phyloP scores from a whole-genome alignment of 2,113 vertebrate genomes.

The Nerophis ophidion region DNA sequence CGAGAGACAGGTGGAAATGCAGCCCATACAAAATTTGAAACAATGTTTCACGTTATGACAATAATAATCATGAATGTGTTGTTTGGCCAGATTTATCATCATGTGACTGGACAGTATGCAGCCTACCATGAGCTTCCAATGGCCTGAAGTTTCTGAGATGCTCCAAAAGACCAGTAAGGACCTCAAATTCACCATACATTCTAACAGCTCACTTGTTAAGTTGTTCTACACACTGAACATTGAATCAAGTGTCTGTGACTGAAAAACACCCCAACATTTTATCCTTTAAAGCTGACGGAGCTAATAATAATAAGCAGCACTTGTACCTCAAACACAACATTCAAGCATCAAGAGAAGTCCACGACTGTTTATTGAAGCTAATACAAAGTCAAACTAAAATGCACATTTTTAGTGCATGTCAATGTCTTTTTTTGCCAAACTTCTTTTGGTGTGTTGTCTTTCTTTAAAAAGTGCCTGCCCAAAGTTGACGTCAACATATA shows the following conservation, averaged over 20 bases:
- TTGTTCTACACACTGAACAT: neutral
- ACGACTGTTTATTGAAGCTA: too few species aligned
- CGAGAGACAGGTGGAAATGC: constrained; percentile 81
- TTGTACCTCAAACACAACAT: too few species aligned
- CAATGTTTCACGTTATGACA: neutral
- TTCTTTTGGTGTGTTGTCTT: too few species aligned
- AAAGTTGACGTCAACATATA: too few species aligned
- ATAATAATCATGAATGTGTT: too few species aligned
- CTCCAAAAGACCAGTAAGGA: constrained; percentile 14
- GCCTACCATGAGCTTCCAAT: constrained; percentile 85
- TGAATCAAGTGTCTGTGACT: neutral
- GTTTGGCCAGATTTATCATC: constrained; percentile 83
- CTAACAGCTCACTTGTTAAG: neutral
- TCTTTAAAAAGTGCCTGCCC: too few species aligned
- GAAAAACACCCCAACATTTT: neutral
- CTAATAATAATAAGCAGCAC: too few species aligned
- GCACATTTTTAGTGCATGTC: too few species aligned
- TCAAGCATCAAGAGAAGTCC: too few species aligned
- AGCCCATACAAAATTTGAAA: neutral
- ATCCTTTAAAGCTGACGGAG: neutral
- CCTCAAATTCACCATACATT: constrained; percentile 6
- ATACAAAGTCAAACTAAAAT: too few species aligned
- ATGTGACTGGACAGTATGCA: constrained; percentile 84
- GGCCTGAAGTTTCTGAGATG: constrained; percentile 64
- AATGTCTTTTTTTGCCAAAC: too few species aligned